Conservation (phyloP, 2,797 vertebrate genomes). For the Siniperca undulata region DNA sequence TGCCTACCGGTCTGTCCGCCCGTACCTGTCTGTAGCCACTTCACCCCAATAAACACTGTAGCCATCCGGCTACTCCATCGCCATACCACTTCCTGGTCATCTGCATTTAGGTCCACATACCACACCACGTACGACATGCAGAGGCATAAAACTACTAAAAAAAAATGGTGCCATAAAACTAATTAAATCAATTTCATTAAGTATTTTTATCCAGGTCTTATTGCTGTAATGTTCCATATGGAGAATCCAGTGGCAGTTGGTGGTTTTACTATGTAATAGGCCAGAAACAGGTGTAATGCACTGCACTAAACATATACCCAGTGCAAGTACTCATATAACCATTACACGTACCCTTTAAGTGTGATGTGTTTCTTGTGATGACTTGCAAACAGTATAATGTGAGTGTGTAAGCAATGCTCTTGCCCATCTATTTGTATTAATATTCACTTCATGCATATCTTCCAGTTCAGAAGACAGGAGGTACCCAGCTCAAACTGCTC, state of each 20-base stretch:
- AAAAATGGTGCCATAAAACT: background rate
- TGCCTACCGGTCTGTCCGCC: no score
- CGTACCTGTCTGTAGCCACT: no score
- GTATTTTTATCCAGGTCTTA: constrained; percentile 6
- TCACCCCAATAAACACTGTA: no score
- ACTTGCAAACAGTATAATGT: background rate
- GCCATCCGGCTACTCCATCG: no score
- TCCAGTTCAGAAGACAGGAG: constrained; percentile 87
- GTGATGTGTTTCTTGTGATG: background rate
- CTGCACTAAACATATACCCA: background rate
- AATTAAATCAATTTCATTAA: background rate
- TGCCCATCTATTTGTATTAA: background rate
- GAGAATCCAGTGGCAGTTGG: background rate
- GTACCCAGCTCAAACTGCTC: constrained; percentile 90
- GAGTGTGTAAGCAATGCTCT: background rate
- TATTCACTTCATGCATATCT: constrained; percentile 12
- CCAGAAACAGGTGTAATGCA: constrained; percentile 27
- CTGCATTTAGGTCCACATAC: no score
- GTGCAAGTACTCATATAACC: background rate
- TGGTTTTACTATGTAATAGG: background rate
- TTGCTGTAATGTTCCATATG: constrained; percentile 1
- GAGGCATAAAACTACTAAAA: background rate
- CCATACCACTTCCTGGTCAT: no score
- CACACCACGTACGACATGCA: no score
- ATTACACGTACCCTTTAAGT: background rate